Evolutionary conservation across 1,140 invertebrate genomes (phyloP).

Genomic region (Proctacanthus coquilletti): DNA sequence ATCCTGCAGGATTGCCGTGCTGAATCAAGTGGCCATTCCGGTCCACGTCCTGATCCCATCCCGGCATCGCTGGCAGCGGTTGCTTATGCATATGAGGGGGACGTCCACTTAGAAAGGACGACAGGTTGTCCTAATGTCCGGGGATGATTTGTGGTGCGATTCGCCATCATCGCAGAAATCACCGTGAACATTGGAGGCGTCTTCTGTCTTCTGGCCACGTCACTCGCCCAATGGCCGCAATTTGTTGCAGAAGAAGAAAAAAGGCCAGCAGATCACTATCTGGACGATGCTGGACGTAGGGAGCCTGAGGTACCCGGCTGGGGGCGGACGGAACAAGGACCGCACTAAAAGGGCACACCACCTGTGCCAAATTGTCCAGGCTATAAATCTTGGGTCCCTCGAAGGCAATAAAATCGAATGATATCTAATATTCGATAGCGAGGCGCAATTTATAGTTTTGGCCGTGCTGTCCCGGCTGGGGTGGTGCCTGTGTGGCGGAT

Average conservation of each 20-base stretch:
- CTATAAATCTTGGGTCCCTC: not conserved
- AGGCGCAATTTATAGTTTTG: not conserved
- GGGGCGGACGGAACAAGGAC: no score
- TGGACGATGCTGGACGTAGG: not conserved
- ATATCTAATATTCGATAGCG: slow-evolving; percentile 1
- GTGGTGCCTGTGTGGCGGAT: no score
- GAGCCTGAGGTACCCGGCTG: no score
- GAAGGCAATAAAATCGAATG: slow-evolving; percentile 1
- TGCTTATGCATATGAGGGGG: not conserved
- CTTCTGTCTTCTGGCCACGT: no score
- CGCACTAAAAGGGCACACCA: not conserved
- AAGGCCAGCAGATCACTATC: not conserved
- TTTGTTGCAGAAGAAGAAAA: not conserved
- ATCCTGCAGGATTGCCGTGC: no score
- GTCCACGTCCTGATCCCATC: not conserved
- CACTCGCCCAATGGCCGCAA: no score
- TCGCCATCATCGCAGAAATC: not conserved
- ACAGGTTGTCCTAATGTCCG: not conserved
- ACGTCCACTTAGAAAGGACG: not conserved
- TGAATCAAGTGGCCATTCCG: no score
- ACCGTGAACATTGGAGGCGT: not conserved
- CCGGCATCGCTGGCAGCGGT: not conserved
- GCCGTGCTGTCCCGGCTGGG: no score
- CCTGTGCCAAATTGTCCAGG: not conserved
- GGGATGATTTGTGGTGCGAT: not conserved